Evolutionary conservation across 2,113 vertebrate species (phyloP), one percentile per base, ranked within the genome.

Genomic region (Sceloporus undulatus): DNA sequence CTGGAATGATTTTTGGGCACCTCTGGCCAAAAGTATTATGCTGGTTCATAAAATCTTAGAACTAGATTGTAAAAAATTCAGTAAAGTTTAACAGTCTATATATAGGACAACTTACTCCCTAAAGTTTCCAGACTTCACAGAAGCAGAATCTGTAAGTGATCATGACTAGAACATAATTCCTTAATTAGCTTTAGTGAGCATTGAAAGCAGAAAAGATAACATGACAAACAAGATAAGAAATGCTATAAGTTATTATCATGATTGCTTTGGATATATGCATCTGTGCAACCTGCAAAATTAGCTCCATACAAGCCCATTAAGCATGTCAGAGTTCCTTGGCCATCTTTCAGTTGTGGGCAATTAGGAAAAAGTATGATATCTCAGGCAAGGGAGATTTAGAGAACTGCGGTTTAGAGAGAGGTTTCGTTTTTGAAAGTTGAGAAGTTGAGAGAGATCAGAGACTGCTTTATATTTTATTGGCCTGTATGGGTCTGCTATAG

Each of bases 301-400:
- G 38, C 25, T 62, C 9, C 34, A 65, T 82, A 65, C 27, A 81
- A 74, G 16, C 27, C 52, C 38, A 9, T 62, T 25, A 65, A 29
- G 27, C 1, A 54, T 52, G 62, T 11, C 3, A 75, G 81, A 81
- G 29, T 86, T 82, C 1, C n/a, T 83, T 89, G 54, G 23, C 0
- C 68, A 56, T 88, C 78, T 85, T 19, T 23, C 82, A 40, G 88
- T 21, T 62, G 79, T 90, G 38, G 66, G 76, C 29, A 84, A 54
- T 85, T 83, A 59, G 54, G 40, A 75, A 27, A 54, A 71, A 2
- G 34, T 9, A 5, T 25, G 21, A 38, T n/a, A 5, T 62, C 56
- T 81, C 42, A 38, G n/a, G 14, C 52, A 62, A 29, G 66, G 25
- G 62, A 18, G 76, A 52, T 25, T 34, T 29, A 5, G 9, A 3